These are phyloP conservation scores for Mylabris sibirica DNA, from an alignment of 2,888 invertebrate species.

Conservation along the genomic window DNA sequence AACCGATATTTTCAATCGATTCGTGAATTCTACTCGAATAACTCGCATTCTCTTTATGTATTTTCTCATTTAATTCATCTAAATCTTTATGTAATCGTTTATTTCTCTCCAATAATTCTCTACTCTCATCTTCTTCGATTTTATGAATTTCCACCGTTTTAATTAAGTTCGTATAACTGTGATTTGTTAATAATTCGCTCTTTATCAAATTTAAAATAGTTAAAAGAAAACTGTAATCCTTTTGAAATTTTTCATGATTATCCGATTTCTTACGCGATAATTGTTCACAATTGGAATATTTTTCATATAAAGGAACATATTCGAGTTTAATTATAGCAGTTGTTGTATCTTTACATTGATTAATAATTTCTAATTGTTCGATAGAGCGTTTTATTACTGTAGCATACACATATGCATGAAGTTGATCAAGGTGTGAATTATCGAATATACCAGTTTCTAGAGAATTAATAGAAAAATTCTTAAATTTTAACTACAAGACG, in stretches of 20 bases:
- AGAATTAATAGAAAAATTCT: neutral
- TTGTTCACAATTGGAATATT: constrained; percentile 31
- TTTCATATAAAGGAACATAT: constrained; percentile 26
- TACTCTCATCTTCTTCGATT: neutral
- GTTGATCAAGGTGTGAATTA: neutral
- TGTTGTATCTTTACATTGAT: constrained; percentile 5
- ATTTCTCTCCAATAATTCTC: neutral
- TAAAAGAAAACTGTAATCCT: neutral
- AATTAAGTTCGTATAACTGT: neutral
- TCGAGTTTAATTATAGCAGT: constrained; percentile 9
- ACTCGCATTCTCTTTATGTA: neutral
- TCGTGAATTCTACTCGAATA: neutral
- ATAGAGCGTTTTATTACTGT: neutral
- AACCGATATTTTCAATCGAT: neutral
- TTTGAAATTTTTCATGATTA: neutral
- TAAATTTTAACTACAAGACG: neutral
- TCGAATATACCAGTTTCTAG: neutral
- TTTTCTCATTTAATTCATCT: neutral
- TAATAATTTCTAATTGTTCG: constrained; percentile 18
- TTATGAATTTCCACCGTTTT: neutral
- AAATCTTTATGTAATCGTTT: neutral
- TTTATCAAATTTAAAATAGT: neutral
- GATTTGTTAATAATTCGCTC: neutral
- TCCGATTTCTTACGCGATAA: neutral
- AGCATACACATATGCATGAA: constrained; percentile 1